phyloP scores from a whole-genome alignment of 2,888 invertebrate species.

The Morpho achilles region DNA sequence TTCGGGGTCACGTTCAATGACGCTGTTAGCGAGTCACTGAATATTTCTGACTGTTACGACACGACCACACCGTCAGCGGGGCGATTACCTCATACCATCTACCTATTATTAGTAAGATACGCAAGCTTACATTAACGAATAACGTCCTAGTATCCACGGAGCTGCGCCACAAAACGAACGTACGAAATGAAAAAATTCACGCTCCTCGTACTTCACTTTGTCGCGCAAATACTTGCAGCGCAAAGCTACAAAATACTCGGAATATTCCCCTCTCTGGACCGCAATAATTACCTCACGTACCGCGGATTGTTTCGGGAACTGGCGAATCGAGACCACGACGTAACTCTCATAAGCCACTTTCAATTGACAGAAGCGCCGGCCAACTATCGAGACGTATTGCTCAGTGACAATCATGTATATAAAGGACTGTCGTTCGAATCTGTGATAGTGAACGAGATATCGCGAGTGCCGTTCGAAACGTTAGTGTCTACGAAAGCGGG shows the following conservation, averaged over 20 bases:
- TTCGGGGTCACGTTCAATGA: constrained; percentile 66
- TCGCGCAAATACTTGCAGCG: constrained; percentile 47
- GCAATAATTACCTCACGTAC: constrained; percentile 74
- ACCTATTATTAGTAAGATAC: constrained; percentile 73
- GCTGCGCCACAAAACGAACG: constrained; percentile 57
- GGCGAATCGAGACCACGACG: constrained; percentile 71
- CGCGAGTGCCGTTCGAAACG: constrained; percentile 70
- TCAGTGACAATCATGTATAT: constrained; percentile 61
- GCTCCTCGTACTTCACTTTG: constrained; percentile 43
- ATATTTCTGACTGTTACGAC: constrained; percentile 71
- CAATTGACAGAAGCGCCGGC: constrained; percentile 62
- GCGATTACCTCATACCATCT: constrained; percentile 70
- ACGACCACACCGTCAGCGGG: constrained; percentile 53
- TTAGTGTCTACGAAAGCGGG: constrained; percentile 69
- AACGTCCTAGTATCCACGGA: constrained; percentile 64
- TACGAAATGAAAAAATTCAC: constrained; percentile 53
- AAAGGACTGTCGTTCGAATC: constrained; percentile 70
- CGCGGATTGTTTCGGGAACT: constrained; percentile 71
- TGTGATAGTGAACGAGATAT: constrained; percentile 67
- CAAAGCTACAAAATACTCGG: constrained; percentile 72
- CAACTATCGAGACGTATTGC: constrained; percentile 75
- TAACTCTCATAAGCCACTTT: constrained; percentile 76
- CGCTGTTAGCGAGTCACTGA: constrained; percentile 49
- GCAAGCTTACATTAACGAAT: constrained; percentile 58
- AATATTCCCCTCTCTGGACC: constrained; percentile 73